phyloP scores from a whole-genome alignment of 2,888 invertebrate species.

The Scaptomyza polygonia region DNA sequence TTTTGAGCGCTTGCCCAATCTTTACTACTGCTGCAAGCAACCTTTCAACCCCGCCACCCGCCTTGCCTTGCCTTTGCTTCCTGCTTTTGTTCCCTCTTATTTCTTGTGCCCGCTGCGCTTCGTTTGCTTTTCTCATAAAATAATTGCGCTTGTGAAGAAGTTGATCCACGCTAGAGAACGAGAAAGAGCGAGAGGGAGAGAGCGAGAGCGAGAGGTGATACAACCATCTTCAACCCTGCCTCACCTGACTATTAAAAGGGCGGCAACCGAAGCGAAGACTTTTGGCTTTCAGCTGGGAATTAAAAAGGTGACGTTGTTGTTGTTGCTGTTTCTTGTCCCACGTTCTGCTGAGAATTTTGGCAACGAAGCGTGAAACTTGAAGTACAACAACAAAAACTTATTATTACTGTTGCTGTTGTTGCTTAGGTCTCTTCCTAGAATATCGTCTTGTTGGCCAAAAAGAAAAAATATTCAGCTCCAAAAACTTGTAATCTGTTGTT shows the following conservation, averaged over 20 bases:
- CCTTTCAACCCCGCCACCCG: too few species aligned
- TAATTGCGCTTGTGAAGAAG: conserved; percentile 77
- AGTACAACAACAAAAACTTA: conserved; percentile 39
- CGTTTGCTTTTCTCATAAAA: conserved; percentile 74
- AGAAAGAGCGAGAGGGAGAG: conserved; percentile 1
- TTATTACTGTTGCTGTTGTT: conserved; percentile 27
- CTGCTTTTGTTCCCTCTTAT: conserved; percentile 32
- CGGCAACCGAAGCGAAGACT: conserved; percentile 48
- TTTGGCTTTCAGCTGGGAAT: conserved; percentile 68
- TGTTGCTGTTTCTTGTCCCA: conserved; percentile 40
- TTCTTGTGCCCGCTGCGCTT: conserved; percentile 61
- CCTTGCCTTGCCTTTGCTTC: conserved; percentile 2
- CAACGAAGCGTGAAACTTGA: conserved; percentile 78
- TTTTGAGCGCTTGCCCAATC: conserved; percentile 66
- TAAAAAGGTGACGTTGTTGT: conserved; percentile 45
- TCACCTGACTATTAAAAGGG: conserved; percentile 23
- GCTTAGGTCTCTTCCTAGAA: conserved; percentile 50
- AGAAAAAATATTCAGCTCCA: conserved; percentile 31
- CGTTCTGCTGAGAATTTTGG: conserved; percentile 76
- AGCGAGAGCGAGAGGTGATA: neutral
- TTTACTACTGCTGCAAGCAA: neutral
- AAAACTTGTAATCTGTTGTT: conserved; percentile 47
- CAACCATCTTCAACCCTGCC: neutral
- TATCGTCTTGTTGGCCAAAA: conserved; percentile 46
- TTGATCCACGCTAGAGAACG: conserved; percentile 41